These are phyloP conservation scores for Euwallacea similis DNA, from an alignment of 1,140 invertebrate species.

Conservation along the genomic window DNA sequence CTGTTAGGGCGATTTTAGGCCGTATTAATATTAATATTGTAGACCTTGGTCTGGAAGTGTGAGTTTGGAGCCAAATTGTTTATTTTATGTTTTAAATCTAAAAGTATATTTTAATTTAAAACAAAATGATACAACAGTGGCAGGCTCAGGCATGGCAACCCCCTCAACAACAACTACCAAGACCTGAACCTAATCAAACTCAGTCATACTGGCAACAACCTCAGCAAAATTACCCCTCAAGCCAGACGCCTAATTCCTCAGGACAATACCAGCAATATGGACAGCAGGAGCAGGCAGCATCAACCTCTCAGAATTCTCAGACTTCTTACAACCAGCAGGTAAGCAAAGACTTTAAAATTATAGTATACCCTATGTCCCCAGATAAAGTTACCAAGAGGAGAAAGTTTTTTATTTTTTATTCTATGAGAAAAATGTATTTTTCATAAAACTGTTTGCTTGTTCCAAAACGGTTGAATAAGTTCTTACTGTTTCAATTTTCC, in stretches of 20 bases:
- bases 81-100: too few relatives aligned
- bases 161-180: conserved; percentile 33
- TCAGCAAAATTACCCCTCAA: conserved; percentile 11
- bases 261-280: conserved; percentile 38
- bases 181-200: background rate
- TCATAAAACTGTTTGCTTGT: too few relatives aligned
- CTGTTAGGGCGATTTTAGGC: too few relatives aligned
- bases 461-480: too few relatives aligned
- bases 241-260: conserved; percentile 20
- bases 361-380: background rate
- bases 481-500: too few relatives aligned
- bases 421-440: too few relatives aligned
- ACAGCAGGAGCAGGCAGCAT: conserved; percentile 26
- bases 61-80: too few relatives aligned
- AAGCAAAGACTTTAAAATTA: background rate
- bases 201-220: conserved; percentile 42
- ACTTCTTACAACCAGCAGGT: conserved; percentile 24
- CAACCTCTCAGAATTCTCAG: conserved; percentile 17
- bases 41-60: too few relatives aligned
- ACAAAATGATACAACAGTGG: conserved; percentile 42
- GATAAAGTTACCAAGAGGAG: too few relatives aligned
- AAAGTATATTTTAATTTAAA: too few relatives aligned
- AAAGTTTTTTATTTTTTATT: too few relatives aligned
- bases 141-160: conserved; percentile 24
- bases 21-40: too few relatives aligned